Percentiles rank a stretch among this genome's conserved stretches.
Evolutionary conservation across 2,113 vertebrate species (phyloP).

Genomic region (Equus quagga): DNA sequence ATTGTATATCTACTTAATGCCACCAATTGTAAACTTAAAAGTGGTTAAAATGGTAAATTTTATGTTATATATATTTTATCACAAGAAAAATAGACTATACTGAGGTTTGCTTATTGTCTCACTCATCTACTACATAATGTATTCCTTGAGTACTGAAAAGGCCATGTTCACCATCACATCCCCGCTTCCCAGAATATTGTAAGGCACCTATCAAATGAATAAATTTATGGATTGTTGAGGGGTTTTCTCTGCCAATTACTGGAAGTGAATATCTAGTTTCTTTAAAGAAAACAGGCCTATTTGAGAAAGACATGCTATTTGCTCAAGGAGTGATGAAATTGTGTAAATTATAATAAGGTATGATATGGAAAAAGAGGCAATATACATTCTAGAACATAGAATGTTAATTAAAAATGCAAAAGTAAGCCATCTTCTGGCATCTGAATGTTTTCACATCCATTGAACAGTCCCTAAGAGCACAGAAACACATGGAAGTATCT

Average conservation of each 20-base stretch:
- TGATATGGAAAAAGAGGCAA: not conserved
- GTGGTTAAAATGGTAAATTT: not conserved
- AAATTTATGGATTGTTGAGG: not conserved
- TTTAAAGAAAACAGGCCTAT: not conserved
- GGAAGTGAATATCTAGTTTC: not conserved
- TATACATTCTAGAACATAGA: not conserved
- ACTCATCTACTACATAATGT: not conserved
- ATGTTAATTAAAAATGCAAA: constrained; percentile 10
- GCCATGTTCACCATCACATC: not conserved
- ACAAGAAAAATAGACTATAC: not conserved
- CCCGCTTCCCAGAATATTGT: not conserved
- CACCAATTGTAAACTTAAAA: not conserved
- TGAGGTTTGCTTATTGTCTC: not conserved
- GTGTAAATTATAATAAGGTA: not conserved
- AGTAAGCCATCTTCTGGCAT: not conserved
- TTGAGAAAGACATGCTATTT: not conserved
- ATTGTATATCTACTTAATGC: not conserved
- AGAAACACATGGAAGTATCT: not conserved
- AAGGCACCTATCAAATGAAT: not conserved
- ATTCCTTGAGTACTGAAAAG: not conserved
- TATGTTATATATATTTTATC: not conserved
- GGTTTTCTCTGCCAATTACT: not conserved
- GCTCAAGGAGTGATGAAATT: not conserved
- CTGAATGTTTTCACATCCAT: not conserved
- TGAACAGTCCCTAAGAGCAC: not conserved